Conservation (phyloP, 92 coral and sea anemone genomes). For the Hydrozoanthus gracilis region DNA sequence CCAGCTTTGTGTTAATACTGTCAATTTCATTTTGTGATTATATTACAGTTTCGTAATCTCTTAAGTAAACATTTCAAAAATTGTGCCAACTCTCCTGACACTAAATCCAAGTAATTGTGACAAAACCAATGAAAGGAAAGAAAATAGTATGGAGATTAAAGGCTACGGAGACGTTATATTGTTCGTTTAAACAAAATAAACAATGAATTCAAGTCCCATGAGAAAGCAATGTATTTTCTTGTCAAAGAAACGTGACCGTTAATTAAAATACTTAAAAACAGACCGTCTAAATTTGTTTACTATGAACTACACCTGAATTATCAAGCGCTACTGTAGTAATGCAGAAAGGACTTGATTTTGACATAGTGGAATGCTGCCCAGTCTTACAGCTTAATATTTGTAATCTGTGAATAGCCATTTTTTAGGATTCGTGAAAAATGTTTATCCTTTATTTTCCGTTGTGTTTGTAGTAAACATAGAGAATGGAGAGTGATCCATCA, state of each 20-base stretch:
- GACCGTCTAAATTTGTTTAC: background rate
- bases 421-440: no score
- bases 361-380: background rate
- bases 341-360: background rate
- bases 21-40: background rate
- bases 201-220: slow-evolving; percentile 21
- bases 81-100: slow-evolving; percentile 16
- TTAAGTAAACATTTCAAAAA: slow-evolving; percentile 21
- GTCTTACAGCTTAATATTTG: no score
- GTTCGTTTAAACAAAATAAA: slow-evolving; percentile 4
- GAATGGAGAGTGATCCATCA: background rate
- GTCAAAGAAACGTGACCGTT: slow-evolving; percentile 12
- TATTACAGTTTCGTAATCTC: background rate
- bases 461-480: no score
- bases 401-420: no score
- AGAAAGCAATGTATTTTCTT: slow-evolving; percentile 12
- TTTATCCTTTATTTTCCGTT: no score
- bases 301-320: background rate
- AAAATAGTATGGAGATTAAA: background rate
- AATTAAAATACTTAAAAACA: slow-evolving; percentile 26
- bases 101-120: slow-evolving; percentile 21
- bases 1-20: no score
- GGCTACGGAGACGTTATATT: background rate
- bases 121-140: slow-evolving; percentile 17
- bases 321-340: background rate